Evolutionary conservation across 2,113 vertebrate species (phyloP).

Genomic region (Cettia cetti): DNA sequence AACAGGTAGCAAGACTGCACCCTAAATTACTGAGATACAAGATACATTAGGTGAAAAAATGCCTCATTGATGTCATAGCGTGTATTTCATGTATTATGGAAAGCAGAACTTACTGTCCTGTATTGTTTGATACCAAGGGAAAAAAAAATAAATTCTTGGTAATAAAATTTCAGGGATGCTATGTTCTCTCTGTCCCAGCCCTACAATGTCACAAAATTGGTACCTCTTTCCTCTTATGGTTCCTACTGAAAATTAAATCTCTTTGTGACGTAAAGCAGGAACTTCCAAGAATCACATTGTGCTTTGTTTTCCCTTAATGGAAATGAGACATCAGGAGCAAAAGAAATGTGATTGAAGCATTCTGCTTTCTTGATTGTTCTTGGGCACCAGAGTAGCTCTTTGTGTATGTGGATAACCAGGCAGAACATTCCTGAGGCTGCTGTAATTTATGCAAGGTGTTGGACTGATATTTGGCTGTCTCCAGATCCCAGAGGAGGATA

Average conservation of each 20-base stretch:
- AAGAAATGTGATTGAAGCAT: not conserved
- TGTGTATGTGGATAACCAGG: not conserved
- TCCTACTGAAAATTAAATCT: not conserved
- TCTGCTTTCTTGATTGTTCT: not conserved
- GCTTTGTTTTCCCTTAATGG: not conserved
- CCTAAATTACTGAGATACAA: not conserved
- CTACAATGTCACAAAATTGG: not conserved
- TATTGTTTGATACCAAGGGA: not conserved
- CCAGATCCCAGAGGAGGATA: not conserved
- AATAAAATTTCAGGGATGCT: not conserved
- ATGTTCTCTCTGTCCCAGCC: not conserved
- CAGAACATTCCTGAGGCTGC: not conserved
- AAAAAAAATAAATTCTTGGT: not conserved
- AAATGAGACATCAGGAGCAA: not conserved
- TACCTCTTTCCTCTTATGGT: not conserved
- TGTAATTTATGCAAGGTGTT: not conserved
- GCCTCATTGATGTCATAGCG: not conserved
- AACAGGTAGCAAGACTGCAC: not conserved
- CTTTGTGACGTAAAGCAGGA: not conserved
- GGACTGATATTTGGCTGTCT: constrained; percentile 41
- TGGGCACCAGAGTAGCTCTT: not conserved
- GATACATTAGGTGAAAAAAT: not conserved
- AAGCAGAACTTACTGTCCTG: not conserved
- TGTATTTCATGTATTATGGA: not conserved
- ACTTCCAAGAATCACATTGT: not conserved